A percentile compares a stretch with the other conserved stretches of the same genome.
These are phyloP conservation scores for Apomyelois bistriatella DNA, from an alignment of 2,888 invertebrate species.

Conservation along the genomic window DNA sequence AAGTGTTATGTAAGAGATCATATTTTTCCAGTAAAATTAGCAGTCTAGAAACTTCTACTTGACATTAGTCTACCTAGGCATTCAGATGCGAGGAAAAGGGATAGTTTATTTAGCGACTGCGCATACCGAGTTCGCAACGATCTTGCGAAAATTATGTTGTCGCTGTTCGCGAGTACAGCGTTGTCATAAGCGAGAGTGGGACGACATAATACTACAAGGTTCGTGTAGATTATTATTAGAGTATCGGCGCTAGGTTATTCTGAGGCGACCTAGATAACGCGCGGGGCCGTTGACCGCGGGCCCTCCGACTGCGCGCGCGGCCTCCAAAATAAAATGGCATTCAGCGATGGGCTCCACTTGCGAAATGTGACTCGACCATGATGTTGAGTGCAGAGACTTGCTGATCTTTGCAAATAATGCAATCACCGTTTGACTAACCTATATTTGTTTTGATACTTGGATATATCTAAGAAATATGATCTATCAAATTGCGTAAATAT, in stretches of 20 bases:
- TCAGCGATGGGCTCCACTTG: slow-evolving; percentile 77
- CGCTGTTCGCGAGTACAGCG: slow-evolving; percentile 45
- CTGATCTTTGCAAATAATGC: slow-evolving; percentile 57
- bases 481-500: too few species aligned
- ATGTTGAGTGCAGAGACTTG: slow-evolving; percentile 52
- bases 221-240: slow-evolving; percentile 73
- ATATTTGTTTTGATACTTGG: slow-evolving; percentile 11
- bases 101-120: slow-evolving; percentile 47
- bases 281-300: slow-evolving; percentile 78
- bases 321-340: slow-evolving; percentile 79
- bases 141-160: slow-evolving; percentile 61
- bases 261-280: slow-evolving; percentile 77
- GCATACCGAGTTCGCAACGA: slow-evolving; percentile 42
- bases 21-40: slow-evolving; percentile 25
- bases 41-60: slow-evolving; percentile 44
- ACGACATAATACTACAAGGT: slow-evolving; percentile 63
- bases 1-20: slow-evolving; percentile 45
- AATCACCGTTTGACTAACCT: slow-evolving; percentile 45
- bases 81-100: slow-evolving; percentile 56
- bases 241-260: slow-evolving; percentile 80
- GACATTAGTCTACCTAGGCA: slow-evolving; percentile 39
- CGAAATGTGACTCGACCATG: slow-evolving; percentile 71
- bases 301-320: slow-evolving; percentile 73
- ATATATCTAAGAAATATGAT: too few species aligned
- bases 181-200: slow-evolving; percentile 61